A percentile compares a stretch with the other conserved stretches of the same genome.
These are phyloP conservation scores for Bubo blakistoni DNA, from an alignment of 2,113 vertebrate species.

Conservation along the genomic window DNA sequence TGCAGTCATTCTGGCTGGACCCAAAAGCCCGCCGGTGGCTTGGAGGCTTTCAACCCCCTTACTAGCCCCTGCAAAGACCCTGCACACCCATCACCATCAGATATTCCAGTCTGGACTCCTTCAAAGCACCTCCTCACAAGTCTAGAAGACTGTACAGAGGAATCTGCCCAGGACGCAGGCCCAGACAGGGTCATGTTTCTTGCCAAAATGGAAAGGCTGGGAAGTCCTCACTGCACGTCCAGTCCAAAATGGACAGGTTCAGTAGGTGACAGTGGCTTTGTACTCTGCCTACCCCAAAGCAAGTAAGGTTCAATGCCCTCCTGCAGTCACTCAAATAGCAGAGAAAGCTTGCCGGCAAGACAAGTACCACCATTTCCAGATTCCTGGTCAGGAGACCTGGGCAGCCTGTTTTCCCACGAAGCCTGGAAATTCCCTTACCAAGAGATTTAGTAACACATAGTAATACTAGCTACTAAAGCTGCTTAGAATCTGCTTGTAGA, in stretches of 20 bases:
- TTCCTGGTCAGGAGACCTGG: neutral
- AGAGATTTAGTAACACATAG: constrained; percentile 5
- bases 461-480: neutral
- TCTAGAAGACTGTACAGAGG: neutral
- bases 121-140: neutral
- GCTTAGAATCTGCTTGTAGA: constrained; percentile 1
- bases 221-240: neutral
- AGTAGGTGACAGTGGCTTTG: neutral
- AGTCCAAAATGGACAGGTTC: neutral
- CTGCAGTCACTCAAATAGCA: neutral
- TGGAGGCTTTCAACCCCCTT: neutral
- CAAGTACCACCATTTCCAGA: neutral
- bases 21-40: neutral
- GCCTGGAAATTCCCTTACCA: neutral
- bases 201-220: neutral
- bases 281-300: neutral
- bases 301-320: neutral
- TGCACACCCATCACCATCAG: neutral
- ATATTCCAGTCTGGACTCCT: neutral
- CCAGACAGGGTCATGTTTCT: neutral
- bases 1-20: neutral
- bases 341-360: neutral
- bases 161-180: neutral
- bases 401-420: neutral
- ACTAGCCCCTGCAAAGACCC: neutral